Percentiles rank a stretch among this genome's conserved stretches.
phyloP scores from a whole-genome alignment of 2,113 vertebrate genomes.

The Jacana jacana region DNA sequence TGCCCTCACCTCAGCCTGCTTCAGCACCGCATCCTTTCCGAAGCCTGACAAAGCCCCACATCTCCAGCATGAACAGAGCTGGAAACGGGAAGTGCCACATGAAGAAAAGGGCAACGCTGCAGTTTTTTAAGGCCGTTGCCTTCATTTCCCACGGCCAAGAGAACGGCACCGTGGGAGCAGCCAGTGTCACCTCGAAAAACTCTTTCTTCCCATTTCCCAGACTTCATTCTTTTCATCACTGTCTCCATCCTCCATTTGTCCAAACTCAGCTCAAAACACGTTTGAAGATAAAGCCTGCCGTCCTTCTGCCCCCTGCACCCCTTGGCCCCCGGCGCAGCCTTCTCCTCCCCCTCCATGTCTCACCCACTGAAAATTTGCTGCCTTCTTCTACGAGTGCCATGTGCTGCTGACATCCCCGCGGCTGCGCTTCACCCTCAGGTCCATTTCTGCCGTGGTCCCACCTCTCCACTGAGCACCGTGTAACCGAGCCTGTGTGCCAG shows the following conservation, averaged over 20 bases:
- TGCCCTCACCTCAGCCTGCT: fast-evolving
- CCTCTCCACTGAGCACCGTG: fast-evolving
- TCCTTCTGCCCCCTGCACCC: too few relatives aligned
- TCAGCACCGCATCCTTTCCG: background rate
- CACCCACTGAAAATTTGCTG: background rate
- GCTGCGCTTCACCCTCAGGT: background rate
- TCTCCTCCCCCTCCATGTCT: background rate
- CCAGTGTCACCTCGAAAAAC: fast-evolving
- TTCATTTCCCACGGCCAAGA: background rate
- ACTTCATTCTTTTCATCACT: background rate
- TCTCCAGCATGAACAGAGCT: background rate
- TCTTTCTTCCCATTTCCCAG: background rate
- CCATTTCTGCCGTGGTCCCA: background rate
- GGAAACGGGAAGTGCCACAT: background rate
- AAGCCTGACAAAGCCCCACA: background rate
- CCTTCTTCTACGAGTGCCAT: fast-evolving
- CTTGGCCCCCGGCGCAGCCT: background rate
- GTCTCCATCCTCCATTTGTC: background rate
- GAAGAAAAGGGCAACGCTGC: background rate
- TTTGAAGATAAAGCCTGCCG: background rate
- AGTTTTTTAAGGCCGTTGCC: background rate
- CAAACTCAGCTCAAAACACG: background rate
- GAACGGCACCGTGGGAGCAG: background rate
- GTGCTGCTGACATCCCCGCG: background rate
- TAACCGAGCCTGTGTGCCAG: fast-evolving